Base-by-base conservation (phyloP, 2,113 vertebrate species). In the Erythrocercus mccallii region DNA sequence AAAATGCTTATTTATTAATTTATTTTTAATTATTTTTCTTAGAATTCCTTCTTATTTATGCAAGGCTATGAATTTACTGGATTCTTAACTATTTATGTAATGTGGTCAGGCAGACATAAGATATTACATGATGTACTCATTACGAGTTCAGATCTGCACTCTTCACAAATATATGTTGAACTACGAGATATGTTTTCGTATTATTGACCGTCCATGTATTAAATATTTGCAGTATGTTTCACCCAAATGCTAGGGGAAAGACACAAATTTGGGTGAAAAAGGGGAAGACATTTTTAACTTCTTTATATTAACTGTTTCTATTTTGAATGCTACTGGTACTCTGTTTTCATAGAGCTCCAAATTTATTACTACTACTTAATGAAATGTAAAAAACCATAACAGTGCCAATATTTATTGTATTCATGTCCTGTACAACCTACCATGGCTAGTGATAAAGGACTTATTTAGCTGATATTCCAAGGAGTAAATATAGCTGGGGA, bases 61-160 rank as follows among this genome's bases (percentile, higher is more conserved):
- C 15, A 51, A 42, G 45, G 25, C 25, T 10, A 35, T 35, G 31
- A 35, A 35, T 42, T 51, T 42, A 16, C 37, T 51, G 25, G 12
- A 20, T 51, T 51, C 12, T 31, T 61, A 60, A 40, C 30, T 50
- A 19, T 42, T 82, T 51, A 31, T 82, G 15, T 60, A 8, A 25
- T 11, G 4, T 25, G 21, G 10, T 31, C 10, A 20, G 56, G 15
- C 31, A 30, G 7, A 35, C 50, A 12, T 2, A 42, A 15, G 22
- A 15, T 31, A 30, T 51, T 82, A 13, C 8, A 35, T 42, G 15
- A 50, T 15, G 15, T 61, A 31, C 2, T 9, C 37, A 51, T 51
- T 51, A 25, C 0, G 0, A 25, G 12, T 60, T 60, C 16, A 42
- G 45, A 20, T n/a, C 25, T 61, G 20, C 37, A 35, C 20, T 61